phyloP scores from a whole-genome alignment of 2,797 vertebrate species.

The Hippopotamyrus pictus region DNA sequence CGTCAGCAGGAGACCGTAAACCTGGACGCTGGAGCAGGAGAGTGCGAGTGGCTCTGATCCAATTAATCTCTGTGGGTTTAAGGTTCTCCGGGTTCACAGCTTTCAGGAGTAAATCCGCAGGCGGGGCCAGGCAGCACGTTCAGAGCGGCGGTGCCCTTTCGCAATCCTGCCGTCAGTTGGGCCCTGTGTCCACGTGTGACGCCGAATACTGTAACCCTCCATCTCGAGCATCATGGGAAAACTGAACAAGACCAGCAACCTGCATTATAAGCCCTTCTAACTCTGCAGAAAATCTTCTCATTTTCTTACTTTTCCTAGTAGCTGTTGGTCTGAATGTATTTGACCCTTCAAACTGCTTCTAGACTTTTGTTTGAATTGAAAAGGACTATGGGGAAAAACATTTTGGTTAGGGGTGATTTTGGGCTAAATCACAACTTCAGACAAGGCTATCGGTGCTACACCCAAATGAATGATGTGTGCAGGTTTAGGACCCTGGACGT shows the following conservation, averaged over 20 bases:
- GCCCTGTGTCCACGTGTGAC: background rate
- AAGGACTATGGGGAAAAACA: background rate
- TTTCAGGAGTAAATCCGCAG: slow-evolving; percentile 8
- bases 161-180: background rate
- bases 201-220: background rate
- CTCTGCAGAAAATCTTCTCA: background rate
- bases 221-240: background rate
- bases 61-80: background rate
- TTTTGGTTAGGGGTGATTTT: background rate
- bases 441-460: background rate
- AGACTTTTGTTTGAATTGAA: background rate
- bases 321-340: background rate
- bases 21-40: slow-evolving; percentile 5
- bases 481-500: background rate
- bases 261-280: background rate
- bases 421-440: background rate
- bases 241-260: background rate
- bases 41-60: background rate
- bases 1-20: background rate
- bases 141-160: background rate
- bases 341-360: background rate
- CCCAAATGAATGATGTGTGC: background rate
- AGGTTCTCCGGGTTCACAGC: background rate
- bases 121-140: background rate
- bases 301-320: background rate